These are phyloP conservation scores for Drosophila lacteicornis DNA, from an alignment of 1,140 invertebrate species.

Conservation along the genomic window DNA sequence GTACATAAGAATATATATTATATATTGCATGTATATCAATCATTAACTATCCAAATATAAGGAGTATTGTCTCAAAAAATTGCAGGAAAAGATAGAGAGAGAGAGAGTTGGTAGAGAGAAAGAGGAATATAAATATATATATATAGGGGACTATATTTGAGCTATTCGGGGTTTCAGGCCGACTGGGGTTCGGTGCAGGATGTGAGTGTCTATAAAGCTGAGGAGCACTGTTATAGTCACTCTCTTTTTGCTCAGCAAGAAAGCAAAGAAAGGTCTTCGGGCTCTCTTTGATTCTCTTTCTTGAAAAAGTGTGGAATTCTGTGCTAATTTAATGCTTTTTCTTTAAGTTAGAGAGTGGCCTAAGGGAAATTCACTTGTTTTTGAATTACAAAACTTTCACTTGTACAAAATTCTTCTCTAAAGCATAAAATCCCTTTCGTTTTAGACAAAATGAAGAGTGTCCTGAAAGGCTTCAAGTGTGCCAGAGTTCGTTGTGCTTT, in stretches of 20 bases:
- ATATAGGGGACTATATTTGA: constrained; percentile 34
- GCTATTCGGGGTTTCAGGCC: constrained; percentile 19
- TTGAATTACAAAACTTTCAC: background rate
- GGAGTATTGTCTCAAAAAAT: constrained; percentile 69
- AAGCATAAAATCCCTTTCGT: too few relatives aligned
- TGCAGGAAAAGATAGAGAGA: constrained; percentile 39
- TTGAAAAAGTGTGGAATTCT: background rate
- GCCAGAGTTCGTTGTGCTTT: background rate
- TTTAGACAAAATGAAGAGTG: too few relatives aligned
- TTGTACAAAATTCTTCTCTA: constrained; percentile 1
- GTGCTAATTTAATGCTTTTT: too few relatives aligned
- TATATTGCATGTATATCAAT: constrained; percentile 52
- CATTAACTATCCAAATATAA: constrained; percentile 57
- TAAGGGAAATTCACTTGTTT: background rate
- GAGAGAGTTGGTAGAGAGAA: constrained; percentile 10
- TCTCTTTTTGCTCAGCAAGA: too few relatives aligned
- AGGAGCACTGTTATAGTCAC: too few relatives aligned
- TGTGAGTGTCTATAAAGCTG: background rate
- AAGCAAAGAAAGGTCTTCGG: too few relatives aligned
- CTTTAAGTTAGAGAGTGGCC: too few relatives aligned
- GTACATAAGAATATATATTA: constrained; percentile 45
- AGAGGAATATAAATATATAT: constrained; percentile 29
- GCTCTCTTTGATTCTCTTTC: too few relatives aligned
- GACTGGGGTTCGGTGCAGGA: constrained; percentile 18
- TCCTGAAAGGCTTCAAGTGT: background rate